Evolutionary conservation across 2,888 invertebrate species (phyloP).

Genomic region (Tyria jacobaeae): DNA sequence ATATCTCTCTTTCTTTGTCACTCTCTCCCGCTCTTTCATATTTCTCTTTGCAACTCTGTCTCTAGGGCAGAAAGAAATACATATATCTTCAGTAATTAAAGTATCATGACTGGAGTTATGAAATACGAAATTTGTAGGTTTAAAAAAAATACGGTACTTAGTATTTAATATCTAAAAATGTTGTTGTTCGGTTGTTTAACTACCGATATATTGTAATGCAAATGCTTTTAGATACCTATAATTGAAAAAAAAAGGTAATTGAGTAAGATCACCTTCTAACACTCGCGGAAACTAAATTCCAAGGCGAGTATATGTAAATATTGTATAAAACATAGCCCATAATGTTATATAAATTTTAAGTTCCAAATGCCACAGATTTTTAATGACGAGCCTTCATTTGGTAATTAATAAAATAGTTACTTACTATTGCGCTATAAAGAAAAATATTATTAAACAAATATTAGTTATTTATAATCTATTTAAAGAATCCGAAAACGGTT

Average conservation of each 20-base stretch:
- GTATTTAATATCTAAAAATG: background rate
- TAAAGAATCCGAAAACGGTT: no score
- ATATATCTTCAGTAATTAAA: background rate
- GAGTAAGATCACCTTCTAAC: background rate
- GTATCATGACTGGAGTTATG: background rate
- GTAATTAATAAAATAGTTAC: background rate
- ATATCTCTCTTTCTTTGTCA: no score
- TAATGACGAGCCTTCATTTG: background rate
- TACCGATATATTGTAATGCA: background rate
- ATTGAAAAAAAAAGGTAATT: background rate
- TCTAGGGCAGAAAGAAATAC: background rate
- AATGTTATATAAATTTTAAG: constrained; percentile 23
- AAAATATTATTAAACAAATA: no score
- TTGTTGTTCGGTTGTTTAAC: background rate
- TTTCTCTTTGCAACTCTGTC: background rate
- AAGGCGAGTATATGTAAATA: constrained; percentile 38
- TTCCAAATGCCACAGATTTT: constrained; percentile 43
- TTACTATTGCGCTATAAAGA: background rate
- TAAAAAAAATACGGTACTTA: background rate
- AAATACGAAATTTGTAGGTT: background rate
- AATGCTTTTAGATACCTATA: background rate
- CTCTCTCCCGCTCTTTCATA: no score
- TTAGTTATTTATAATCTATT: no score
- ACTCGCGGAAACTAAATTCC: background rate
- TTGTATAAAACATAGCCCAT: constrained; percentile 40